Base-by-base conservation (phyloP, 2,797 vertebrate species). In the Schizothorax lantsangensis region DNA sequence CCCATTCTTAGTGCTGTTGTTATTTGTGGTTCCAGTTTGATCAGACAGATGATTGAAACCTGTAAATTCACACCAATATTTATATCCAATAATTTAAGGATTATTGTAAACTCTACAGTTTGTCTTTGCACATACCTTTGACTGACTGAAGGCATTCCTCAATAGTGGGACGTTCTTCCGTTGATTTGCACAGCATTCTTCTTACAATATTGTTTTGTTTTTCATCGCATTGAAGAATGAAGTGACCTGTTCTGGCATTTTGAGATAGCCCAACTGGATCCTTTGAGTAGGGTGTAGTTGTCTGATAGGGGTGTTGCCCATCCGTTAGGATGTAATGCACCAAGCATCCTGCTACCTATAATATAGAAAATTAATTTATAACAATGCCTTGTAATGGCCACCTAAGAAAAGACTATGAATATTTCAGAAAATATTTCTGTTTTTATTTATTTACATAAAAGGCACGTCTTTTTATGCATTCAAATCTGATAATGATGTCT, bases 221-320 rank as follows among this genome's bases (percentile, higher is more conserved):
- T 74, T 74, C 72, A 30, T 74, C 12, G 47, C 23, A 75, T 30
- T 49, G 73, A 75, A 75, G 45, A 47, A 6, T 19, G 15, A 75
- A 75, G 73, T 75, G 49, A 75, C 73, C 26, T 45, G 21, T 38
- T 71, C 7, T 40, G 68, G 40, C 36, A 71, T 71, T 71, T 40
- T 23, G 3, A 23, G 68, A 71, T 11, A 71, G 19, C 9, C 68
- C 19, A 71, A 71, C 0, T 71, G 36, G 68, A 71, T 71, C 36
- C 36, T 38, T 40, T 9, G 68, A 23, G 68, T 40, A 71, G 17
- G 68, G 36, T 71, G 19, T 11, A 23, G 36, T 11, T 23, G 68
- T 71, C 68, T 71, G 68, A 71, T 21, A 40, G 7, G 68, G 36
- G 68, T 71, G 68, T 12, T 71, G 36, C 68, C 68, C 68, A 11